Evolutionary conservation across 2,888 invertebrate species (phyloP), one percentile per base, ranked within the genome.

Genomic region (Archaeoteleia sp.): DNA sequence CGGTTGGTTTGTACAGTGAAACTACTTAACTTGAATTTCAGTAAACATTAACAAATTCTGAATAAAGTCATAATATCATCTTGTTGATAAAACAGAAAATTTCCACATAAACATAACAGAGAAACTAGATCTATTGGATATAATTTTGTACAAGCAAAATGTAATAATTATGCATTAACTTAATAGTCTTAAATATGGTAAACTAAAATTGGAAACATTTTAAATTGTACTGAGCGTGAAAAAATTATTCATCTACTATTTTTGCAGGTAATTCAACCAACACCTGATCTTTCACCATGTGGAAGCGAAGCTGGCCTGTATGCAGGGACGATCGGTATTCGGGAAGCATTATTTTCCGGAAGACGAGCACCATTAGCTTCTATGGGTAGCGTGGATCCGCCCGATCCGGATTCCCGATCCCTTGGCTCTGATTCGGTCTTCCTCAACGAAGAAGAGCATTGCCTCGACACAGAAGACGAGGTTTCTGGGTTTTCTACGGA

Each of bases 401-500:
- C 89, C 40, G 93, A 93, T 79, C 90, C 90, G 75, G 93, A 93
- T 78, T 87, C 91, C 69, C 89, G 89, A 66, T 91, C 92, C 9
- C 88, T 91, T 57, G 91, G 91, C 35, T 91, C 93, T 46, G 94
- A 95, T 84, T 94, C 94, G 12, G 93, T 95, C 60, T 95, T 94
- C 83, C 88, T 90, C 55, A 92, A 92, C 80, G 90, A 90, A 76
- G 91, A 91, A 65, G 87, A 70, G 9, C 87, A 87, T 71, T 89
- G 86, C 51, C 88, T 90, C 74, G 93, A 94, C 76, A 95, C 95
- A 9, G 94, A 95, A 81, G 93, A 94, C 78, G 94, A 94, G 79
- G 91, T 94, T 75, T 93, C 93, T 78, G 93, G 93, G 77, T 92
- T 94, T 81, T 93, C 93, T 62, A 94, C 94, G 29, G 94, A 94